phyloP scores from a whole-genome alignment of 2,888 invertebrate species.

The Orthosia gothica region DNA sequence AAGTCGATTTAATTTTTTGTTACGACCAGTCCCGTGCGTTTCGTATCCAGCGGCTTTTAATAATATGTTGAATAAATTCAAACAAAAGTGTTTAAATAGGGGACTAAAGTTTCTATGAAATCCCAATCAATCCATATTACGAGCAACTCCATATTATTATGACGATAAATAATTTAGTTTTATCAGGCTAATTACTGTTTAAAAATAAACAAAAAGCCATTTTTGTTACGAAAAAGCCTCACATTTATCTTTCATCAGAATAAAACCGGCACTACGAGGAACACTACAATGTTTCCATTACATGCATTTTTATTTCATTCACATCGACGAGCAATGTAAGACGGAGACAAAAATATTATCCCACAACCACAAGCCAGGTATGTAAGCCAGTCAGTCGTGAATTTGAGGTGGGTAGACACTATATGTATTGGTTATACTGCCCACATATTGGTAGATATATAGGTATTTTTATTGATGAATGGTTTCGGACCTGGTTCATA shows the following conservation, averaged over 20 bases:
- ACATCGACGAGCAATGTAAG: background rate
- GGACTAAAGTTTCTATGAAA: background rate
- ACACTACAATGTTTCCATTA: slow-evolving; percentile 18
- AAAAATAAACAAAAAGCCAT: too few species aligned
- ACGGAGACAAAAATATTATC: slow-evolving; percentile 10
- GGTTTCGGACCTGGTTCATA: too few species aligned
- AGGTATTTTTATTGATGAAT: background rate
- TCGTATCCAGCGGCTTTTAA: too few species aligned
- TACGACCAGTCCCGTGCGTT: too few species aligned
- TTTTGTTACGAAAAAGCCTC: too few species aligned
- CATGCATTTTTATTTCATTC: slow-evolving; percentile 15
- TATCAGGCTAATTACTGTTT: too few species aligned
- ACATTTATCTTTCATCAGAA: background rate
- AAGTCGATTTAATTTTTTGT: too few species aligned
- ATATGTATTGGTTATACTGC: background rate
- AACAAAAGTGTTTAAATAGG: background rate
- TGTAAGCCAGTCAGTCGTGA: slow-evolving; percentile 15
- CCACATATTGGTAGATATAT: background rate
- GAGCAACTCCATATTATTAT: too few species aligned
- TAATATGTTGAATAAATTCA: too few species aligned
- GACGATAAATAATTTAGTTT: too few species aligned
- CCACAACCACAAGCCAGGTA: slow-evolving; percentile 2
- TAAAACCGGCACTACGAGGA: background rate
- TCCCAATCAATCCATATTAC: too few species aligned
- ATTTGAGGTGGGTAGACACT: slow-evolving; percentile 2